Evolutionary conservation across 2,113 vertebrate genomes (phyloP).

Genomic region (Arenaria interpres): DNA sequence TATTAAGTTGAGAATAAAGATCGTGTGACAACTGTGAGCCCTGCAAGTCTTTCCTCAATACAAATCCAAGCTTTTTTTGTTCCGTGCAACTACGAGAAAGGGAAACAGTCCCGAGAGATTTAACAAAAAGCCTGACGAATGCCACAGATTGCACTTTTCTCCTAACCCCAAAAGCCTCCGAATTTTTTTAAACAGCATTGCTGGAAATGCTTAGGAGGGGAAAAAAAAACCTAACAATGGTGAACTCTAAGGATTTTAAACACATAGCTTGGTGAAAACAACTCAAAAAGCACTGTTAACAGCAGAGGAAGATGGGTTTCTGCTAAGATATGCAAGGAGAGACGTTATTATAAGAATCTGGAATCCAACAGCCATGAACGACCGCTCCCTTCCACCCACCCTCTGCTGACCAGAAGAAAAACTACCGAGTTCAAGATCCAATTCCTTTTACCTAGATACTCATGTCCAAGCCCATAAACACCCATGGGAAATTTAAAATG

Average conservation of each 20-base stretch:
- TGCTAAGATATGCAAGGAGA: background rate
- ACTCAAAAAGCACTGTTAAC: background rate
- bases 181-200: background rate
- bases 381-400: background rate
- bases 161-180: background rate
- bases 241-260: background rate
- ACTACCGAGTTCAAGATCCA: accelerated
- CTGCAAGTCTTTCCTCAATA: background rate
- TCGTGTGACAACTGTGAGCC: background rate
- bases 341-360: background rate
- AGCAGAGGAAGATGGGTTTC: background rate
- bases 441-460: background rate
- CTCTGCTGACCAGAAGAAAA: background rate
- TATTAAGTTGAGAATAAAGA: slow-evolving; percentile 19
- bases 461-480: background rate
- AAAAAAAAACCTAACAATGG: background rate
- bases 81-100: background rate
- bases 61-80: background rate
- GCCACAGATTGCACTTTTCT: background rate
- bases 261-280: background rate
- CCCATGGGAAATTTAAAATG: background rate
- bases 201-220: background rate
- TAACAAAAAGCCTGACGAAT: background rate
- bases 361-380: background rate
- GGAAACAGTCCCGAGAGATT: background rate